A percentile compares a stretch with the other conserved stretches of the same genome.
phyloP scores from a whole-genome alignment of 2,797 vertebrate genomes.

The Miichthys miiuy region DNA sequence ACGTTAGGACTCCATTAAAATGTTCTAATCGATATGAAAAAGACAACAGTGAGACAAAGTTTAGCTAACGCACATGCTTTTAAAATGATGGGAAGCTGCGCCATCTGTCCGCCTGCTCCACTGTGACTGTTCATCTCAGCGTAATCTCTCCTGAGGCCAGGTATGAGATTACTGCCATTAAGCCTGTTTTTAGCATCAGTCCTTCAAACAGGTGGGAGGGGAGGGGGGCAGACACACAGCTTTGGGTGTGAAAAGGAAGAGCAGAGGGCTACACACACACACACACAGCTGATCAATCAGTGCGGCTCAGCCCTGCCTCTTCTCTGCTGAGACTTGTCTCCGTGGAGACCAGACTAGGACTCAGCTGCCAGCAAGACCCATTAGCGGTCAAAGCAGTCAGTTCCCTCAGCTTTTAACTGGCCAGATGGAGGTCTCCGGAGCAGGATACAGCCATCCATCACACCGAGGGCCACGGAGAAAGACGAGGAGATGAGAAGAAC shows the following conservation, averaged over 20 bases:
- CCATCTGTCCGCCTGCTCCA: constrained; percentile 41
- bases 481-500: background rate
- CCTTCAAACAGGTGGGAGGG: constrained; percentile 16
- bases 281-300: constrained; percentile 57
- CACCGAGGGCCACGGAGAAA: background rate
- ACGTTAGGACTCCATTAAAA: constrained; percentile 1
- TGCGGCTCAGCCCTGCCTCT: constrained; percentile 45
- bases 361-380: constrained; percentile 72
- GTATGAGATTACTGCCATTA: constrained; percentile 53
- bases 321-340: constrained; percentile 71
- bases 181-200: constrained; percentile 43
- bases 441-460: constrained; percentile 51
- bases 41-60: background rate
- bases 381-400: constrained; percentile 72
- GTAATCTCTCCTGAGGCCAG: constrained; percentile 55
- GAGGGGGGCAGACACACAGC: constrained; percentile 11
- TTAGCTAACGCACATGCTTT: background rate
- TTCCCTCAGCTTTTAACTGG: constrained; percentile 65
- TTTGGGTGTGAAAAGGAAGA: constrained; percentile 30
- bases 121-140: constrained; percentile 32
- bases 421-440: constrained; percentile 67
- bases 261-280: constrained; percentile 19
- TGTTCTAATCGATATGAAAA: background rate
- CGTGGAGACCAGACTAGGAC: constrained; percentile 76
- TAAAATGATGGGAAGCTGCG: constrained; percentile 14